Conservation (phyloP, 2,888 invertebrate species). For the Hyposoter didymator region DNA sequence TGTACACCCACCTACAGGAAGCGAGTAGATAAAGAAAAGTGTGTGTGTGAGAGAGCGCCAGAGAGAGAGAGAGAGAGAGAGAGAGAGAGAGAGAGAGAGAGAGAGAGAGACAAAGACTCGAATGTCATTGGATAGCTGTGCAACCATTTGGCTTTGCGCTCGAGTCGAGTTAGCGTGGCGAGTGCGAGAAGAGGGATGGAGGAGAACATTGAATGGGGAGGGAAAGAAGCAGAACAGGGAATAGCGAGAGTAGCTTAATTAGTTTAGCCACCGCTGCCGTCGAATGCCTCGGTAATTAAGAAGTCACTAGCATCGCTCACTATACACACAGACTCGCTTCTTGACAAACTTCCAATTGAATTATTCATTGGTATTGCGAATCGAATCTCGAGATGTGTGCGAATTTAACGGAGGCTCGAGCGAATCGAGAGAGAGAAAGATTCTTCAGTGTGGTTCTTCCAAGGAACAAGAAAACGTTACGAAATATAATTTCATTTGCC, state of each 20-base stretch:
- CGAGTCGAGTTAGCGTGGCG: conserved; percentile 46
- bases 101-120: conserved; percentile 3
- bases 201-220: conserved; percentile 34
- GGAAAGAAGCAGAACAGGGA: not conserved
- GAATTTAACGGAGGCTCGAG: conserved; percentile 16
- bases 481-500: conserved; percentile 45
- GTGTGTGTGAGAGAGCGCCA: not conserved
- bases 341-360: conserved; percentile 61
- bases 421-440: not conserved
- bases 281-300: conserved; percentile 65
- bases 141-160: conserved; percentile 50
- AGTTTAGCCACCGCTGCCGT: conserved; percentile 60
- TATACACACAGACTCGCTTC: conserved; percentile 11
- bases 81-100: not conserved
- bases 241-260: conserved; percentile 63
- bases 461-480: not conserved
- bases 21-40: conserved; percentile 16
- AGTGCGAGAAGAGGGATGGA: conserved; percentile 39
- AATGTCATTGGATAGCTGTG: conserved; percentile 22
- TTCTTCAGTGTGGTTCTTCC: not conserved
- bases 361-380: conserved; percentile 60
- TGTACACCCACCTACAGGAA: conserved; percentile 12
- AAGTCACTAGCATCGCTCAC: conserved; percentile 49
- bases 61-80: not conserved
- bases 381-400: conserved; percentile 45